A percentile compares a stretch with the other conserved stretches of the same genome.
These are phyloP conservation scores for Melanostoma mellinum DNA, from an alignment of 2,888 invertebrate genomes.

Conservation along the genomic window DNA sequence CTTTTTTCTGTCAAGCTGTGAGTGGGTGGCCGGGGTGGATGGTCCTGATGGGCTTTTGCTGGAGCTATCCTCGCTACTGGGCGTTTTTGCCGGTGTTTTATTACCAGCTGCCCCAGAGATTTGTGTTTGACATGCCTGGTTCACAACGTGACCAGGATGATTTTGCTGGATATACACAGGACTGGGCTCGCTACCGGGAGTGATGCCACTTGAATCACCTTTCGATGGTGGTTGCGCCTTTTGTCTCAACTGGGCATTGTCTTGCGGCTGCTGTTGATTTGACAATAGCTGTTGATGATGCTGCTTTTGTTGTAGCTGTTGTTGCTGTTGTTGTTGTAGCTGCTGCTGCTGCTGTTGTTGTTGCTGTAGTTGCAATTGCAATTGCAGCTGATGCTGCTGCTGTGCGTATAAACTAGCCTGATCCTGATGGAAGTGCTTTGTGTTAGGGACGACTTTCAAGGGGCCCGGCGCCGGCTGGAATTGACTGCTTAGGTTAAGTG, in stretches of 20 bases:
- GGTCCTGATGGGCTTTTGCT: constrained; percentile 77
- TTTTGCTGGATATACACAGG: constrained; percentile 82
- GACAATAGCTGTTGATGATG: constrained; percentile 77
- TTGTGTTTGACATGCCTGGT: constrained; percentile 82
- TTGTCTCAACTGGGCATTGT: constrained; percentile 76
- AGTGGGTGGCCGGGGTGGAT: constrained; percentile 74
- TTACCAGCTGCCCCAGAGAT: constrained; percentile 76
- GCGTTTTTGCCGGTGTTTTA: constrained; percentile 77
- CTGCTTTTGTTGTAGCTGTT: constrained; percentile 81
- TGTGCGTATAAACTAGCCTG: constrained; percentile 67
- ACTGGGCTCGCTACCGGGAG: constrained; percentile 80
- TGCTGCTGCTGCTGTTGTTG: constrained; percentile 76
- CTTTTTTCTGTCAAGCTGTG: constrained; percentile 80
- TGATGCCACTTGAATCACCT: constrained; percentile 75
- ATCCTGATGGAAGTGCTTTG: constrained; percentile 71
- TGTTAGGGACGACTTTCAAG: constrained; percentile 76
- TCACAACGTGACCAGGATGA: constrained; percentile 81
- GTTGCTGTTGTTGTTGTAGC: constrained; percentile 71
- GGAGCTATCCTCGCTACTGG: constrained; percentile 80
- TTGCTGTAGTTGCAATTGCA: constrained; percentile 74
- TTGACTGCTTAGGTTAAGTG: constrained; percentile 80
- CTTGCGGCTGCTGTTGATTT: constrained; percentile 62
- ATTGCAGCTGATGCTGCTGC: constrained; percentile 74
- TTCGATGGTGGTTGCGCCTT: constrained; percentile 74
- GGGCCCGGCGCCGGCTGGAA: constrained; percentile 81